Evolutionary conservation across 2,797 vertebrate genomes (phyloP).

Genomic region (Columba guinea): DNA sequence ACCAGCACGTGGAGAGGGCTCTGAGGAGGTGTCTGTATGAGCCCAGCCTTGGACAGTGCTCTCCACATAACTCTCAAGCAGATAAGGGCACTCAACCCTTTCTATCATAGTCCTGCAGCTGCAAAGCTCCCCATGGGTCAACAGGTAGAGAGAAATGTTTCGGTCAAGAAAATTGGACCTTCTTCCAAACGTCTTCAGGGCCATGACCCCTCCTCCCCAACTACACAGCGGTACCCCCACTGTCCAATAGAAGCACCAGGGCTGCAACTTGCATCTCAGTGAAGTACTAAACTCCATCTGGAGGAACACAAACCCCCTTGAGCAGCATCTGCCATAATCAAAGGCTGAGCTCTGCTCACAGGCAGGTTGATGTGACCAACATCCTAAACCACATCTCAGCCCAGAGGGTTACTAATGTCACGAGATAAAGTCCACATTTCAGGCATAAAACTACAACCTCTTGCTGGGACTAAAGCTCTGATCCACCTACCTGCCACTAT

Average conservation of each 20-base stretch:
- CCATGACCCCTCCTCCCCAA: fast-evolving
- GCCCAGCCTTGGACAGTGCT: fast-evolving
- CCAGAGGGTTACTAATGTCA: background rate
- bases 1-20: fast-evolving
- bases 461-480: background rate
- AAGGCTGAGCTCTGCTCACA: background rate
- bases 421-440: background rate
- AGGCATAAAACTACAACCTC: background rate
- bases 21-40: fast-evolving
- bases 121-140: background rate
- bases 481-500: background rate
- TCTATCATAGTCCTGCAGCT: background rate
- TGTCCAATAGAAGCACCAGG: background rate
- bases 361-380: fast-evolving
- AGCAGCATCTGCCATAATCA: background rate
- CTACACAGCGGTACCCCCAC: background rate
- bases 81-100: background rate
- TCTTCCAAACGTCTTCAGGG: background rate
- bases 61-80: background rate
- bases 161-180: background rate
- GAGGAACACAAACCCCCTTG: background rate
- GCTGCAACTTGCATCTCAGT: background rate
- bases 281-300: background rate
- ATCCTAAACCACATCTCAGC: background rate
- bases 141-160: background rate